Conservation (phyloP, 2,888 invertebrate species). For the Myopa tessellatipennis region DNA sequence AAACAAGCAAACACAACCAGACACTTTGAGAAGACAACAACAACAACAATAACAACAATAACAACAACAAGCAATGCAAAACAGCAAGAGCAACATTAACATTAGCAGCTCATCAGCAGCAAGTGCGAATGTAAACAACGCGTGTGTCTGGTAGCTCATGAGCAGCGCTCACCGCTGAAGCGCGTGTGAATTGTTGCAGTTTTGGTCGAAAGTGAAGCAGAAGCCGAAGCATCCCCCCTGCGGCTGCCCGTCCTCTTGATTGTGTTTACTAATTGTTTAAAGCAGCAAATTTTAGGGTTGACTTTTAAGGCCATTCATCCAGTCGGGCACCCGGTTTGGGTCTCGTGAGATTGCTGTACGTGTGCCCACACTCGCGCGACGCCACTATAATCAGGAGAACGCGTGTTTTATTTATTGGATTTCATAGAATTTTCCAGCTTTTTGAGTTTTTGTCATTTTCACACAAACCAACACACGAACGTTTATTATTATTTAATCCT, state of each 20-base stretch:
- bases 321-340: neutral
- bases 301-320: neutral
- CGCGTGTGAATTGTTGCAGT: slow-evolving; percentile 29
- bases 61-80: neutral
- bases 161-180: slow-evolving; percentile 3
- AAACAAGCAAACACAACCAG: neutral
- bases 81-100: slow-evolving; percentile 19
- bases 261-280: slow-evolving; percentile 25
- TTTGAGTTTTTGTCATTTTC: slow-evolving; percentile 6
- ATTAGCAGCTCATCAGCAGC: slow-evolving; percentile 35
- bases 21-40: neutral
- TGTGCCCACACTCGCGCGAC: neutral
- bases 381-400: slow-evolving; percentile 7
- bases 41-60: slow-evolving; percentile 16
- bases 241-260: neutral
- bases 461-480: neutral
- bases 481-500: neutral
- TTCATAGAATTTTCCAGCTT: neutral
- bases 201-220: neutral
- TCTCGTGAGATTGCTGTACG: slow-evolving; percentile 4
- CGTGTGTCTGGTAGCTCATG: slow-evolving; percentile 7
- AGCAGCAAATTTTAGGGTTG: slow-evolving; percentile 18
- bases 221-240: no score
- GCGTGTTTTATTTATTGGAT: slow-evolving; percentile 23
- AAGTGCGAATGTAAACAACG: slow-evolving; percentile 35